Percentiles rank a stretch among this genome's conserved stretches.
Conservation (phyloP, 2,113 vertebrate genomes). For the Chrysemys picta region DNA sequence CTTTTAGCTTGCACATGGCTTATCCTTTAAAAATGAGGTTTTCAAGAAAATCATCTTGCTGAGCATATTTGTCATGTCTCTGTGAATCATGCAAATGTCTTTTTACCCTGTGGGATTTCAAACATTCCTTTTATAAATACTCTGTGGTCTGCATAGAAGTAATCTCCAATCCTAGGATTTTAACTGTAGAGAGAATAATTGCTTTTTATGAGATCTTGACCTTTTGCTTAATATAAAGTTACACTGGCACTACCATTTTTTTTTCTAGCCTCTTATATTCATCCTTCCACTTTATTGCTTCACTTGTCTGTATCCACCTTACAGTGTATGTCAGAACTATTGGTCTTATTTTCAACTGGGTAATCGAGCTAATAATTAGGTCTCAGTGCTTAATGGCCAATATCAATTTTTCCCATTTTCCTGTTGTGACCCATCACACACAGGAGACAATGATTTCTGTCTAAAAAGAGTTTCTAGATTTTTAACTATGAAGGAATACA, state of each 20-base stretch:
- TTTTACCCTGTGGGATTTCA: constrained; percentile 25
- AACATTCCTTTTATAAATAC: constrained; percentile 46
- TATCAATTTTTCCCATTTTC: background rate
- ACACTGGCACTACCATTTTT: background rate
- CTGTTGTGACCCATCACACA: background rate
- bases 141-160: constrained; percentile 24
- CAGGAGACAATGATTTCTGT: background rate
- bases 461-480: background rate
- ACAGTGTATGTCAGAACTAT: background rate
- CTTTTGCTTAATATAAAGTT: constrained; percentile 49
- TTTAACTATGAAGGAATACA: background rate
- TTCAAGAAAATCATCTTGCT: constrained; percentile 50
- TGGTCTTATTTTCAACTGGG: constrained; percentile 1
- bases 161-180: constrained; percentile 46
- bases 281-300: background rate
- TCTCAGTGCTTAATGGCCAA: background rate
- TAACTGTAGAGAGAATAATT: constrained; percentile 60
- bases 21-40: background rate
- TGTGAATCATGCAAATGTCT: constrained; percentile 42
- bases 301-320: background rate
- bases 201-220: constrained; percentile 49
- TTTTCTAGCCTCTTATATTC: constrained; percentile 4
- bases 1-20: constrained; percentile 2
- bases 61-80: constrained; percentile 40
- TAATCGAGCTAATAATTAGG: constrained; percentile 8